Conservation (phyloP, 2,113 vertebrate genomes). For the Dasyurus viverrinus region DNA sequence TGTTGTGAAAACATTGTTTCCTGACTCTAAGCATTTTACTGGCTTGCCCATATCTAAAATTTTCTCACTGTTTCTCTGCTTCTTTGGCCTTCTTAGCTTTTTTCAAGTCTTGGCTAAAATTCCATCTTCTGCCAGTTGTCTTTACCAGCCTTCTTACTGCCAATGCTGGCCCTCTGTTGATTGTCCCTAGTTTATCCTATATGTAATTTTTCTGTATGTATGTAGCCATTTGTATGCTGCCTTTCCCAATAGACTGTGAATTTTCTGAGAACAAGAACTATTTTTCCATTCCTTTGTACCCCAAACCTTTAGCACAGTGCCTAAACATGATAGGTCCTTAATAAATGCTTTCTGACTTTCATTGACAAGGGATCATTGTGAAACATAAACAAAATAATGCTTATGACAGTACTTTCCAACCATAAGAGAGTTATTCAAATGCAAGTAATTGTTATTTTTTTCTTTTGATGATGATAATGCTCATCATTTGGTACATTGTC, state of each 20-base stretch:
- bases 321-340: background rate
- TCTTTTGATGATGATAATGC: background rate
- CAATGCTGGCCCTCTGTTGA: background rate
- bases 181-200: background rate
- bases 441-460: background rate
- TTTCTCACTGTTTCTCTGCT: background rate
- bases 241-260: background rate
- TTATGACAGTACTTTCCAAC: background rate
- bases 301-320: background rate
- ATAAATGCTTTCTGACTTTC: background rate
- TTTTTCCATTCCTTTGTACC: background rate
- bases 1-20: background rate
- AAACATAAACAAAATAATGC: background rate
- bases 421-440: background rate
- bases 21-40: background rate
- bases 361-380: background rate
- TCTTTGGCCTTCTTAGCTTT: background rate
- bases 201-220: background rate
- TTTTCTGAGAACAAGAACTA: background rate
- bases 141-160: background rate
- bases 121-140: background rate
- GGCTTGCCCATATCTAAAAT: background rate
- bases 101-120: background rate
- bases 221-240: background rate
- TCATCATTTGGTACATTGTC: background rate